phyloP scores from a whole-genome alignment of 2,797 vertebrate genomes.

The Echiichthys vipera region DNA sequence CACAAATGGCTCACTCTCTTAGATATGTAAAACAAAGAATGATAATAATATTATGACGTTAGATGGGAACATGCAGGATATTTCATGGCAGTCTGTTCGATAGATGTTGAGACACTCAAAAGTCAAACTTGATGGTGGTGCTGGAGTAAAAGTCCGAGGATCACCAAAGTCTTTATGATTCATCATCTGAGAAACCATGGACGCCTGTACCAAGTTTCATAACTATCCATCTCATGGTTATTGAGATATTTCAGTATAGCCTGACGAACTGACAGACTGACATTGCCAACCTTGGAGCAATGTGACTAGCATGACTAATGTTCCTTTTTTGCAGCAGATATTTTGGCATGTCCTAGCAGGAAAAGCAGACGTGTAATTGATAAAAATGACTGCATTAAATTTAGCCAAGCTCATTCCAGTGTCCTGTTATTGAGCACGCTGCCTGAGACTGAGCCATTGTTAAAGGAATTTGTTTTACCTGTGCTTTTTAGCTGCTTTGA shows the following conservation, averaged over 20 bases:
- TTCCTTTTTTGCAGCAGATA: background rate
- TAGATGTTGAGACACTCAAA: background rate
- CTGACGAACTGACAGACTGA: background rate
- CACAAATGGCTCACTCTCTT: no score
- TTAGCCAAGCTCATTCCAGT: background rate
- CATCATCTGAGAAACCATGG: background rate
- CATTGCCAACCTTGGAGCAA: background rate
- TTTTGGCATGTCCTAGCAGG: background rate
- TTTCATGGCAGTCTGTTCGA: background rate
- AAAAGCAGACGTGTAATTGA: background rate
- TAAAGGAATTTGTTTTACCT: no score
- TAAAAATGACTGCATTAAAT: background rate
- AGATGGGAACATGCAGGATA: background rate
- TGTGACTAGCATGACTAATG: background rate
- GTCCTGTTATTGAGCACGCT: no score
- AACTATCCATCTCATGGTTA: background rate
- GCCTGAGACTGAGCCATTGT: background rate
- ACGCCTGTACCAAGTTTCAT: background rate
- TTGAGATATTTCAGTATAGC: background rate
- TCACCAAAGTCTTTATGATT: background rate
- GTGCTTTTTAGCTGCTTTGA: no score
- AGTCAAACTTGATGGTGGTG: background rate
- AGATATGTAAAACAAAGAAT: no score
- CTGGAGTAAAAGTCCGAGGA: background rate
- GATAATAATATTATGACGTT: background rate